These are phyloP conservation scores for Agrilus planipennis DNA, from an alignment of 1,140 invertebrate species.

Conservation along the genomic window DNA sequence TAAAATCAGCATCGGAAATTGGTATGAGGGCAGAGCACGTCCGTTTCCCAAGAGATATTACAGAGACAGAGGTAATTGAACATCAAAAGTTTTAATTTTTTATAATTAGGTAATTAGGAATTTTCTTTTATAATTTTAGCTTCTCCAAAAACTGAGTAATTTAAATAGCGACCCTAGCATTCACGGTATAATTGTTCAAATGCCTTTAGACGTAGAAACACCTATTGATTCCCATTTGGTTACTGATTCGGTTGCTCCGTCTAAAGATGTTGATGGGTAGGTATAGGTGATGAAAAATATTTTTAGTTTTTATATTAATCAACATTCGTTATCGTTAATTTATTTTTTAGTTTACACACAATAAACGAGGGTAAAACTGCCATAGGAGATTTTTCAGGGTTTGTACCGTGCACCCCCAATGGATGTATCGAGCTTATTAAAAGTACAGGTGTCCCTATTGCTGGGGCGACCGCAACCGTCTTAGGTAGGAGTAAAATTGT, in stretches of 20 bases:
- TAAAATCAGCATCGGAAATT: conserved; percentile 83
- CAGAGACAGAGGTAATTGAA: conserved; percentile 63
- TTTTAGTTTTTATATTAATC: background rate
- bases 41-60: conserved; percentile 67
- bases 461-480: conserved; percentile 83
- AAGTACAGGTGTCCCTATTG: conserved; percentile 63
- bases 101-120: no score
- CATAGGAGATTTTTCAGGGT: conserved; percentile 73
- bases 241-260: conserved; percentile 72
- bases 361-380: conserved; percentile 82
- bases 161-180: conserved; percentile 74
- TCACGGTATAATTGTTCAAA: conserved; percentile 96
- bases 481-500: conserved; percentile 96
- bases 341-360: conserved; percentile 60
- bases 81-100: background rate
- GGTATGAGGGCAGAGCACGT: conserved; percentile 78
- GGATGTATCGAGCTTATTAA: conserved; percentile 90
- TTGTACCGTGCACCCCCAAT: conserved; percentile 86
- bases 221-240: conserved; percentile 76
- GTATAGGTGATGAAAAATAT: background rate
- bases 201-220: conserved; percentile 79
- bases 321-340: conserved; percentile 2
- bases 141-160: conserved; percentile 53
- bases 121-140: no score
- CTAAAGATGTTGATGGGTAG: conserved; percentile 94